Evolutionary conservation across 1,140 invertebrate species (phyloP), one percentile per base, ranked within the genome.

Genomic region (Aphelenchoides besseyi): DNA sequence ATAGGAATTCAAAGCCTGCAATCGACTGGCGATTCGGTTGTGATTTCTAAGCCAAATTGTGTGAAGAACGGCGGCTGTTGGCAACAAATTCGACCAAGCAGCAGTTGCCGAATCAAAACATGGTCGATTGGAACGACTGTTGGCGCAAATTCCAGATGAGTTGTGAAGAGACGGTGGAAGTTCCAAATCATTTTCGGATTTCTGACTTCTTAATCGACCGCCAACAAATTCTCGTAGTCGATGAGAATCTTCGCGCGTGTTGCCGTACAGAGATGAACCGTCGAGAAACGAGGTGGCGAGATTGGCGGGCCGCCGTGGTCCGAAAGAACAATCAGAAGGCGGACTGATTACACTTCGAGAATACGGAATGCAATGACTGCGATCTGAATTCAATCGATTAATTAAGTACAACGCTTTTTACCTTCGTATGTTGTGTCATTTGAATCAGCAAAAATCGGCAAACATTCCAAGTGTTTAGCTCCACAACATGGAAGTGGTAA

Each of bases 231-330:
- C 84, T 54, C 90, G 75, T 23, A 90, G 78, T 1, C 84, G 67
- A n/a, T 85, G 85, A 0, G 86, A 80, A 57, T 87, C 86, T 35
- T 88, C 87, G 66, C 87, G 86, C 0, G 87, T 89, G 54, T 86
- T 91, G 0, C 93, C 93, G 82, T 95, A 95, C 37, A 95, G 85
- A 16, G 90, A 90, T 0, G 92, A 94, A 0, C 86, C 91, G 81
- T 96, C 94, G 37, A 96, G 86, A 83, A 90, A 96, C 0, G 91
- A 92, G 0, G 93, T 92, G 81, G 94, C 93, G 81, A 95, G 92
- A 86, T 96, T 96, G 2, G 92, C 90, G 87, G 95, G 93, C 77
- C 95, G 92, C 73, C 94, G 88, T 0, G 92, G 90, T 12, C 93
- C 92, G 76, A 81, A 30, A 3, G 55, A 53, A 67, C 80, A 81